phyloP scores from a whole-genome alignment of 2,888 invertebrate species.

The Mythimna loreyi region DNA sequence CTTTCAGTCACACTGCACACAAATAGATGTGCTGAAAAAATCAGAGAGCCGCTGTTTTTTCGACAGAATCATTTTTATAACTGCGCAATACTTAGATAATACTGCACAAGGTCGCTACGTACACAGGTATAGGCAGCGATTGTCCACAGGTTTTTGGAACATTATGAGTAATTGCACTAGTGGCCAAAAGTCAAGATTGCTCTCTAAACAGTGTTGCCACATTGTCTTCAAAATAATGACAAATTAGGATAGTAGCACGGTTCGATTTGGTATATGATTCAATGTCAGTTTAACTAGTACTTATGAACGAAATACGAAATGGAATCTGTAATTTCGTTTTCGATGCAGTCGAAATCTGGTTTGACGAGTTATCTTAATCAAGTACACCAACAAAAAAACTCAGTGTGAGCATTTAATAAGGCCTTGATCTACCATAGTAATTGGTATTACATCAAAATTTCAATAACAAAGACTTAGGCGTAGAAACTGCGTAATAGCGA shows the following conservation, averaged over 20 bases:
- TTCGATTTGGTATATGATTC: conserved; percentile 22
- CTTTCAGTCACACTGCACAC: conserved; percentile 47
- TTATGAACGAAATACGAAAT: conserved; percentile 16
- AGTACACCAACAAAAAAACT: not conserved
- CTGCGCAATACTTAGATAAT: conserved; percentile 68
- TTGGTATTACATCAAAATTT: conserved; percentile 23
- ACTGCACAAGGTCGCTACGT: conserved; percentile 56
- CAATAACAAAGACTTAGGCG: conserved; percentile 19
- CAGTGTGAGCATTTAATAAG: not conserved
- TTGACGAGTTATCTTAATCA: conserved; percentile 11
- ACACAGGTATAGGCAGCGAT: conserved; percentile 45
- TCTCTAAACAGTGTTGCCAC: conserved; percentile 34
- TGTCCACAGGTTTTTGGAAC: conserved; percentile 53
- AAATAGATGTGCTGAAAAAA: conserved; percentile 53
- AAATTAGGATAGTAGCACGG: conserved; percentile 1
- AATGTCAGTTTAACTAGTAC: conserved; percentile 7
- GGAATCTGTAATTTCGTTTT: conserved; percentile 29
- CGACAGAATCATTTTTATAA: conserved; percentile 56
- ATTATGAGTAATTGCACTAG: conserved; percentile 52
- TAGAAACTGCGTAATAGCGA: conserved; percentile 52
- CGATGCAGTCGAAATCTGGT: conserved; percentile 12
- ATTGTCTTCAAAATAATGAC: conserved; percentile 13
- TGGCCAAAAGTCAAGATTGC: conserved; percentile 51
- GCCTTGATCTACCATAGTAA: conserved; percentile 22
- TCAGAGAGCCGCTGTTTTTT: conserved; percentile 47